phyloP scores from a whole-genome alignment of 2,888 invertebrate genomes.

The Belgica antarctica region DNA sequence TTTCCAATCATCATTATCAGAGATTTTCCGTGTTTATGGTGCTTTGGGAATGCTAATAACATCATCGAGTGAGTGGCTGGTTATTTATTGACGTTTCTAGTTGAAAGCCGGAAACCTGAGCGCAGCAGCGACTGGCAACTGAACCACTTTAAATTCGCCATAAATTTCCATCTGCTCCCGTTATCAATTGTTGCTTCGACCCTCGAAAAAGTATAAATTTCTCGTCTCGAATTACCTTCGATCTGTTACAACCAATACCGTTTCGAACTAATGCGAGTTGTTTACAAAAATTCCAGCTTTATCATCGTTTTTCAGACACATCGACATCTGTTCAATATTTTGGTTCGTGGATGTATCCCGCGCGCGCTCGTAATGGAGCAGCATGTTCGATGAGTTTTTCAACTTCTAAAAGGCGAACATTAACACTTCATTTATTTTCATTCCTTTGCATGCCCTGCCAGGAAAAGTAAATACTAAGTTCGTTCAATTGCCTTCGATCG shows the following conservation, averaged over 20 bases:
- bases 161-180: slow-evolving; percentile 9
- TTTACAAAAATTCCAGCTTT: slow-evolving; percentile 9
- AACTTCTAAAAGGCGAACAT: slow-evolving; percentile 30
- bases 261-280: neutral
- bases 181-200: neutral
- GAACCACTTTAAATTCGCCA: neutral
- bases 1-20: neutral
- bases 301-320: slow-evolving; percentile 2
- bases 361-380: neutral
- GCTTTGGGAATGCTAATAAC: slow-evolving; percentile 6
- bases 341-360: neutral
- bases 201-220: no score
- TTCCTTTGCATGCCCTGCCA: neutral
- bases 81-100: no score
- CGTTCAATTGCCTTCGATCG: slow-evolving; percentile 3
- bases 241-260: neutral
- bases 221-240: slow-evolving; percentile 14
- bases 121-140: neutral
- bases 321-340: slow-evolving; percentile 35
- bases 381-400: neutral
- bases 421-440: slow-evolving; percentile 37
- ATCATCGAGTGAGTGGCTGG: neutral
- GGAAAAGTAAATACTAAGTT: neutral
- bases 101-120: neutral
- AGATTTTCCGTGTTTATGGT: neutral